Evolutionary conservation across 2,113 vertebrate genomes (phyloP).

Genomic region (Nymphicus hollandicus): DNA sequence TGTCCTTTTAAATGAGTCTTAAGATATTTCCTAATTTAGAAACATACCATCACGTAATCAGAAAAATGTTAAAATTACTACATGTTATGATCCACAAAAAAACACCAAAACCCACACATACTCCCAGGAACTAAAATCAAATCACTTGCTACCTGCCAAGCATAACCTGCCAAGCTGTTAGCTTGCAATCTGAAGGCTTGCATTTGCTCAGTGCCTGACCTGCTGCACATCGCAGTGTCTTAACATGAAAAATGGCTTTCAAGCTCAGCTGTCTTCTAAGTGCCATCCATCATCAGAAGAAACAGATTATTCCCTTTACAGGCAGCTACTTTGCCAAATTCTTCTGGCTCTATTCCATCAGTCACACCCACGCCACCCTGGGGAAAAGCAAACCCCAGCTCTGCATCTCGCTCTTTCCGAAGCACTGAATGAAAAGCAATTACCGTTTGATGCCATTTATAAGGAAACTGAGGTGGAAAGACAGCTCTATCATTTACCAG

Average conservation of each 20-base stretch:
- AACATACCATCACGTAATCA: not conserved
- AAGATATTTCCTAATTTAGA: not conserved
- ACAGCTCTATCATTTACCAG: not conserved
- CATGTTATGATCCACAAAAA: not conserved
- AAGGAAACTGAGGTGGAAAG: not conserved
- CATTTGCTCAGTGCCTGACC: constrained; percentile 9
- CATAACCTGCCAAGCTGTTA: not conserved
- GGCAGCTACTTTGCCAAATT: not conserved
- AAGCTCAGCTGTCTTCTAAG: constrained; percentile 23
- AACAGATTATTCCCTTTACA: constrained; percentile 34
- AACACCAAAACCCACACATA: not conserved
- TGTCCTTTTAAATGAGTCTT: not conserved
- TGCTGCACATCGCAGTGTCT: not conserved
- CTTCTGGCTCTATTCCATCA: constrained; percentile 6
- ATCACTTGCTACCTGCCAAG: not conserved
- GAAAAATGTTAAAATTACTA: not conserved
- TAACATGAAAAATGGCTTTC: constrained; percentile 25
- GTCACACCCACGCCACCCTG: not conserved
- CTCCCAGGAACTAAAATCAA: not conserved
- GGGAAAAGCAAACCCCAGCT: not conserved
- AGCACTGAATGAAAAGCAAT: not conserved
- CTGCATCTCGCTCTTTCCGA: not conserved
- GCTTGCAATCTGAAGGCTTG: not conserved
- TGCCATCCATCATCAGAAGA: constrained; percentile 34
- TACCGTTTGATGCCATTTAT: not conserved